A percentile compares a stretch with the other conserved stretches of the same genome.
phyloP scores from a whole-genome alignment of 2,113 vertebrate genomes.

The Corapipo altera region DNA sequence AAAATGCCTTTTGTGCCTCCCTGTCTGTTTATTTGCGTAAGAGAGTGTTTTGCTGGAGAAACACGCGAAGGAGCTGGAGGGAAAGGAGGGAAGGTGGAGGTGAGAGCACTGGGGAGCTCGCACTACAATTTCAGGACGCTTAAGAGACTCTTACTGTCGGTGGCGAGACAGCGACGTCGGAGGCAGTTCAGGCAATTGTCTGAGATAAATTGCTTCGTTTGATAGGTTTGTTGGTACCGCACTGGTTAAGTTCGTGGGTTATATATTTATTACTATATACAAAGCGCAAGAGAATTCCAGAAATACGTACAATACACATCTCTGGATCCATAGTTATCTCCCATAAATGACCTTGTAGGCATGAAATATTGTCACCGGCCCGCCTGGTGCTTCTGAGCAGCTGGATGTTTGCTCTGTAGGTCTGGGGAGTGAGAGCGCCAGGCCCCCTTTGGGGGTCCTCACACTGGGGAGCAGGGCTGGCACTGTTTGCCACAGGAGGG shows the following conservation, averaged over 20 bases:
- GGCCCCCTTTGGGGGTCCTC: not conserved
- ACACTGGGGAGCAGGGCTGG: rapidly evolving
- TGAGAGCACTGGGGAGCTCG: not conserved
- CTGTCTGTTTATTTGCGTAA: slow-evolving; percentile 47
- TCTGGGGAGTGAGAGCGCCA: not conserved
- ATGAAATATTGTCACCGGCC: not conserved
- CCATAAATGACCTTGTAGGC: not conserved
- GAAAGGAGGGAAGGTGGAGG: not conserved
- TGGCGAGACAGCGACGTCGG: not conserved
- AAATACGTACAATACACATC: not conserved
- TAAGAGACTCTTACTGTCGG: slow-evolving; percentile 24
- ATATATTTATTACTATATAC: not conserved
- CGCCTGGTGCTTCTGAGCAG: not conserved
- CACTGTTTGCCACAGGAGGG: not conserved
- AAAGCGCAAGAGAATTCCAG: not conserved
- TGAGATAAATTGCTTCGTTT: slow-evolving; percentile 1
- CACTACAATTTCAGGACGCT: slow-evolving; percentile 28
- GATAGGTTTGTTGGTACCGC: not conserved
- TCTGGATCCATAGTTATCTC: not conserved
- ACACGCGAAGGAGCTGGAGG: not conserved
- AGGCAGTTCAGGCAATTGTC: slow-evolving; percentile 19
- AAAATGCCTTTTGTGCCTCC: slow-evolving; percentile 51
- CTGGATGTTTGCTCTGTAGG: not conserved
- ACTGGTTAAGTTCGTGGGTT: slow-evolving; percentile 22
- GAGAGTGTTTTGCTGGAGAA: slow-evolving; percentile 40